phyloP scores from a whole-genome alignment of 1,140 invertebrate genomes.

The Rhagoletis zephyria region DNA sequence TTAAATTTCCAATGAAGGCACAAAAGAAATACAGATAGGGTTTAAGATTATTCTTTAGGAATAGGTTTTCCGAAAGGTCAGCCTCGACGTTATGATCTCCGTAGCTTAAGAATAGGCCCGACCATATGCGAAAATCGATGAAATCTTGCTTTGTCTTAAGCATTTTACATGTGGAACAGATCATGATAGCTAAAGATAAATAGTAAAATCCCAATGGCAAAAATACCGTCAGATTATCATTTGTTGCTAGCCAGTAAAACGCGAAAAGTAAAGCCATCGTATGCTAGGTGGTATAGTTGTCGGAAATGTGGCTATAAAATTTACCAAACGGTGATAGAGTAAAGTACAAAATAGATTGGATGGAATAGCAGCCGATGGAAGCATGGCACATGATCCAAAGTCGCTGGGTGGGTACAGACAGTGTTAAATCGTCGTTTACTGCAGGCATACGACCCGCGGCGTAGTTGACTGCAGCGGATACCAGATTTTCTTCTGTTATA shows the following conservation, averaged over 20 bases:
- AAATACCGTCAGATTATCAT: conserved; percentile 79
- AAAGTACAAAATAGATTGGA: conserved; percentile 81
- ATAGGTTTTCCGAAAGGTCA: conserved; percentile 85
- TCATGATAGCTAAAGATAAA: conserved; percentile 81
- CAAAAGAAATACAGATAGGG: conserved; percentile 86
- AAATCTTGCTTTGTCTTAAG: conserved; percentile 82
- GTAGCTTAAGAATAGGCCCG: conserved; percentile 83
- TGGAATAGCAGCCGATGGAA: conserved; percentile 82
- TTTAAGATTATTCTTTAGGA: conserved; percentile 85
- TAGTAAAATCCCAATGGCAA: conserved; percentile 82
- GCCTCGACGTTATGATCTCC: conserved; percentile 81
- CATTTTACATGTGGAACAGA: conserved; percentile 86
- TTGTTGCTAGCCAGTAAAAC: conserved; percentile 80
- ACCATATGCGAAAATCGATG: conserved; percentile 84
- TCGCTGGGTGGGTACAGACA: conserved; percentile 79
- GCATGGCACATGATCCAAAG: conserved; percentile 80
- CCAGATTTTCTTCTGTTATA: conserved; percentile 84
- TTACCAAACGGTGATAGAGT: conserved; percentile 79
- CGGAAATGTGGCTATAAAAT: conserved; percentile 78
- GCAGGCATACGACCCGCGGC: conserved; percentile 84
- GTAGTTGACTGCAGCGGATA: conserved; percentile 86
- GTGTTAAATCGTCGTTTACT: conserved; percentile 82
- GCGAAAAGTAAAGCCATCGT: conserved; percentile 80
- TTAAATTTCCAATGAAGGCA: conserved; percentile 81
- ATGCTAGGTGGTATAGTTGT: conserved; percentile 77